phyloP scores from a whole-genome alignment of 2,888 invertebrate genomes.

The Slavum lentiscoides region DNA sequence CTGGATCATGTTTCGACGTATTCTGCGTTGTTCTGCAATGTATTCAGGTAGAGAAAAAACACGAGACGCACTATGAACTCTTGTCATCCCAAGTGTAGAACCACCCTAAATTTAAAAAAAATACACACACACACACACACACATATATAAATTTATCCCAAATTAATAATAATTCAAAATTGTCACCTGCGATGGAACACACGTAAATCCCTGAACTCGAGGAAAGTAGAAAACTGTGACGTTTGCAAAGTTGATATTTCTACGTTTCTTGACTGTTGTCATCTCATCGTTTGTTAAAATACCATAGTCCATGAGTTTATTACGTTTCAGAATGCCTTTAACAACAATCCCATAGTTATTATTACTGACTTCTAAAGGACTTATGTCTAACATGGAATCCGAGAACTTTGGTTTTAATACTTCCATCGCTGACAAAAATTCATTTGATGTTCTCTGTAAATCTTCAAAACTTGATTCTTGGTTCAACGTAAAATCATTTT shows the following conservation, averaged over 20 bases:
- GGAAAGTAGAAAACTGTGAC: conserved; percentile 96
- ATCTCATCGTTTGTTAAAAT: conserved; percentile 38
- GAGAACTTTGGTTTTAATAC: conserved; percentile 28
- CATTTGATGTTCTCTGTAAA: conserved; percentile 45
- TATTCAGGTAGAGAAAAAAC: conserved; percentile 86
- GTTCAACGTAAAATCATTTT: conserved; percentile 31
- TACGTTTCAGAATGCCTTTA: conserved; percentile 74
- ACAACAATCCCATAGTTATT: conserved; percentile 27
- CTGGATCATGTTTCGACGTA: conserved; percentile 81
- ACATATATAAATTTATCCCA: background rate
- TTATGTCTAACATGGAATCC: conserved; percentile 24
- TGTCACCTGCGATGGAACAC: conserved; percentile 74
- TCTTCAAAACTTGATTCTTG: conserved; percentile 44
- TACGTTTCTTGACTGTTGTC: conserved; percentile 66
- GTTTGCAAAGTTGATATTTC: conserved; percentile 84
- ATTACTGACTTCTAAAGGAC: conserved; percentile 4
- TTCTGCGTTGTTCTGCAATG: conserved; percentile 82
- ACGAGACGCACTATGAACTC: conserved; percentile 68
- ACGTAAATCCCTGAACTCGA: conserved; percentile 86
- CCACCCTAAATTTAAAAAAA: conserved; percentile 67
- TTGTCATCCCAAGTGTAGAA: conserved; percentile 87
- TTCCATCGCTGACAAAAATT: conserved; percentile 53
- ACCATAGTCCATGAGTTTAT: conserved; percentile 58
- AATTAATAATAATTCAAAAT: conserved; percentile 6
- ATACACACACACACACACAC: background rate